Evolutionary conservation across 2,888 invertebrate species (phyloP), one percentile per base, ranked within the genome.

Genomic region (Cancer borealis): DNA sequence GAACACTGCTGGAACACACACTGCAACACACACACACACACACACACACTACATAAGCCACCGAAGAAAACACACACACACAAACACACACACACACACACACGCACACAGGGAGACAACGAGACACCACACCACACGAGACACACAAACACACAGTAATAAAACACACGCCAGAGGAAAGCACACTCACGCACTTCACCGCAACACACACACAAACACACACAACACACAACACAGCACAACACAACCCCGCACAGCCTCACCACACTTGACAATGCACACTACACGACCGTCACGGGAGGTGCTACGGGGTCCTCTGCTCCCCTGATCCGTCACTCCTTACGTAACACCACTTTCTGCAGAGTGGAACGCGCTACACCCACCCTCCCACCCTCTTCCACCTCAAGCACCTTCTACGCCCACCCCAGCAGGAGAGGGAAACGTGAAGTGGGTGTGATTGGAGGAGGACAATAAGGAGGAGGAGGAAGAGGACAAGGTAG

Each of bases 261-360:
- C n/a, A 66, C 17, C 66, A 66, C 66, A n/a, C 66, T 66, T 66
- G 66, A 66, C 66, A 66, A 66, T 66, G 66, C 66, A 66, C 66
- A 66, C 66, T 66, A 66, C 66, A 21, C 66, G n/a, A 21, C 6
- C 66, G 66, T 66, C 66, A 66, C 66, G 66, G 66, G n/a, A 66
- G 66, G n/a, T n/a, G 66, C 66, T n/a, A n/a, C 66, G 0, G n/a
- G 66, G 21, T 66, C 66, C 66, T 21, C 66, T 66, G 66, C n/a
- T 66, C 66, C 54, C n/a, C 66, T 66, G 66, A 66, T 66, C 66
- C n/a, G 66, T 66, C 66, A 17, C 66, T 66, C 21, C 66, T 66
- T 66, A 66, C 66, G 66, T 6, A 66, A 66, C 66, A 66, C 66
- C 0, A 66, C 66, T 12, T 54, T 12, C 8, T 54, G 54, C 3